Evolutionary conservation across 2,888 invertebrate species (phyloP), one percentile per base, ranked within the genome.

Genomic region (Sarcophaga caerulescens): DNA sequence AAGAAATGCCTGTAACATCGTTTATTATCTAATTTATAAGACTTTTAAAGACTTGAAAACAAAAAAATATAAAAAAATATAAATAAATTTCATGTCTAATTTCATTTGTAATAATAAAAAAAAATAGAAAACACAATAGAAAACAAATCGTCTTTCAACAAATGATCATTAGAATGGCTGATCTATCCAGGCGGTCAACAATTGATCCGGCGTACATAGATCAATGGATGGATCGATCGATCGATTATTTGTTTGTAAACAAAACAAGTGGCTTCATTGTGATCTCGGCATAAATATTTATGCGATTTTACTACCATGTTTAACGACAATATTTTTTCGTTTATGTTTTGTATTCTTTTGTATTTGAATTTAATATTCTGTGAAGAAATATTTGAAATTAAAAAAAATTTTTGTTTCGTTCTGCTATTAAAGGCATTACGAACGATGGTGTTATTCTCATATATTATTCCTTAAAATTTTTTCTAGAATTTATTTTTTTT

Each of bases 211-310:
- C 60, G n/a, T 57, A 52, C 3, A 52, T 52, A 57, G n/a, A 57
- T 57, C 35, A 57, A 68, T 78, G 57, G 57, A n/a, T 62, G 62
- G 63, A 35, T 35, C 8, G 35, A 35, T 35, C 8, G 35, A 35
- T 35, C 10, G 17, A 52, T 52, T 52, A 14, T 14, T 52, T 52
- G 52, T 52, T 52, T 14, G 52, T 17, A 52, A 52, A 52, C 17
- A 52, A 52, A 52, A 52, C 52, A 52, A 52, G 52, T 52, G 52
- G 52, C 52, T 52, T 52, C 52, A 52, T 52, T 52, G 52, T 52
- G 52, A 17, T 52, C 35, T 8, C 62, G 69, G 63, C 69, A 78
- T 78, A 78, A 78, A 78, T 78, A 78, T 70, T 78, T 78, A 78
- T 77, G 4, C 57, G 10, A 44, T 35, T 60, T 77, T 19, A 19